Conservation (phyloP, 2,113 vertebrate species). For the Gulo gulo region DNA sequence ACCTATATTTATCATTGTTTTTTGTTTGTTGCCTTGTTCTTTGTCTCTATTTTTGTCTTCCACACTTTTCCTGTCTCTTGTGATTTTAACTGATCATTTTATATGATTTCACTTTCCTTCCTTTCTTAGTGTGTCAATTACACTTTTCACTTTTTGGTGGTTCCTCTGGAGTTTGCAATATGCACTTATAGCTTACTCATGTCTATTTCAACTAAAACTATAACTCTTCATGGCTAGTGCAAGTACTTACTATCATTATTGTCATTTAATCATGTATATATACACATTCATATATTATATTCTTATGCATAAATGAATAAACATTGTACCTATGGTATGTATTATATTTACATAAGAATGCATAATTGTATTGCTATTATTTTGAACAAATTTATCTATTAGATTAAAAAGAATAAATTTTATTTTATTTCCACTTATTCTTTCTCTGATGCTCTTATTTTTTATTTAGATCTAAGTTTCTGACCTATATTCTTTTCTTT, state of each 20-base stretch:
- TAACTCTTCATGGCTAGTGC: background rate
- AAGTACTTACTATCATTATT: background rate
- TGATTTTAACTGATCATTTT: background rate
- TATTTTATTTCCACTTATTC: background rate
- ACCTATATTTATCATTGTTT: background rate
- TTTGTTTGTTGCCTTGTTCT: background rate
- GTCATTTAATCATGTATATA: background rate
- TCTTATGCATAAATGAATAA: background rate
- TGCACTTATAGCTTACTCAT: background rate
- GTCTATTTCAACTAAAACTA: background rate
- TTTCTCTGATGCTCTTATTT: background rate
- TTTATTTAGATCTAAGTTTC: background rate
- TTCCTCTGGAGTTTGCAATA: background rate
- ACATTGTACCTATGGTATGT: background rate
- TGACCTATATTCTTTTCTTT: background rate
- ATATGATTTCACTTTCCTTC: background rate
- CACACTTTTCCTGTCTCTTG: background rate
- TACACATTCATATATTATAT: background rate
- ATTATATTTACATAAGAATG: background rate
- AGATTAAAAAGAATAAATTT: background rate
- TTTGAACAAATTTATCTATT: background rate
- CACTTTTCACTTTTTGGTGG: background rate
- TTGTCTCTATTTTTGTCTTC: background rate
- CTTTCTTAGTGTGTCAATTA: background rate
- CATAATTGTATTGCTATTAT: background rate